These are phyloP conservation scores for Salmo trutta DNA, from an alignment of 2,797 vertebrate species.

Conservation along the genomic window DNA sequence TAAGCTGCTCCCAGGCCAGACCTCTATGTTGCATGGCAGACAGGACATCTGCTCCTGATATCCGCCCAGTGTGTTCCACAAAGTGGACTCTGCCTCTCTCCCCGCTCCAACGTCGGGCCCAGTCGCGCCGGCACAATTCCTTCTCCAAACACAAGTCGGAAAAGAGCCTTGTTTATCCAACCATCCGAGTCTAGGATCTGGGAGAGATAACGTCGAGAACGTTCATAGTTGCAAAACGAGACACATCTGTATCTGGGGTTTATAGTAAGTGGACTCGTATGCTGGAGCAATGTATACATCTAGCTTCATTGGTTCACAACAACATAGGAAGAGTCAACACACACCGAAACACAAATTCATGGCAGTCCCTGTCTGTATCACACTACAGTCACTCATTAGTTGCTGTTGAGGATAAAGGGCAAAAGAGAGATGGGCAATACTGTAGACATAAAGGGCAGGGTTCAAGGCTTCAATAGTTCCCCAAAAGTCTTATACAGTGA, in stretches of 20 bases:
- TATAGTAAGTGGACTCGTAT: conserved; percentile 14
- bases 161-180: conserved; percentile 72
- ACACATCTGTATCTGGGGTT: conserved; percentile 68
- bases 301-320: conserved; percentile 50
- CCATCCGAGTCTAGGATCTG: conserved; percentile 60
- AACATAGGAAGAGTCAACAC: conserved; percentile 30
- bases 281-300: conserved; percentile 18
- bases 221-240: conserved; percentile 42
- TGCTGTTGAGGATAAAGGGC: not conserved
- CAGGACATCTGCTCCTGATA: conserved; percentile 76
- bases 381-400: not conserved
- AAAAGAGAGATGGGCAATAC: not conserved
- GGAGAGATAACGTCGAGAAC: conserved; percentile 64
- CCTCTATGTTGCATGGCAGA: conserved; percentile 59
- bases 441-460: not conserved
- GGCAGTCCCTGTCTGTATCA: not conserved
- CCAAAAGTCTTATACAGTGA: not conserved
- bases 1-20: conserved; percentile 53
- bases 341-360: conserved; percentile 42
- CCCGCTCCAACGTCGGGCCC: conserved; percentile 55
- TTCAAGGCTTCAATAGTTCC: not conserved
- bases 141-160: conserved; percentile 73
- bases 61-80: conserved; percentile 67
- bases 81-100: conserved; percentile 63
- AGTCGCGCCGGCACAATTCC: conserved; percentile 59